Conservation (phyloP, 2,113 vertebrate genomes). For the Platycercus adscitus region DNA sequence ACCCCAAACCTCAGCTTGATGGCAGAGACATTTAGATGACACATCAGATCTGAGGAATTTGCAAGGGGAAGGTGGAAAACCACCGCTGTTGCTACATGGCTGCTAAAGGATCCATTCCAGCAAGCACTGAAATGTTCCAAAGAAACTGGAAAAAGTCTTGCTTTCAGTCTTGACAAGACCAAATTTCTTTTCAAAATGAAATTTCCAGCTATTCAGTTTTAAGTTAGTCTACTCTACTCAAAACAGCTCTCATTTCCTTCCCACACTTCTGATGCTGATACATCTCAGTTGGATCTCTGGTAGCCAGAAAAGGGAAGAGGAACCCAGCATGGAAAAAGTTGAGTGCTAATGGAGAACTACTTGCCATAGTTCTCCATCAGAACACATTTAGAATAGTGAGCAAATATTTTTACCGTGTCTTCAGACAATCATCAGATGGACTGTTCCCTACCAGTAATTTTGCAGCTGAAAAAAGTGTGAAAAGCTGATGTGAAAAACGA, state of each 20-base stretch:
- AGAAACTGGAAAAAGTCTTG: neutral
- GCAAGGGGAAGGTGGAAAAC: neutral
- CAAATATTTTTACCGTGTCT: neutral
- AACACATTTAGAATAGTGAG: neutral
- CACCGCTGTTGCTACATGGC: neutral
- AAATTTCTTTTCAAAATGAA: neutral
- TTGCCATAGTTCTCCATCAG: accelerated
- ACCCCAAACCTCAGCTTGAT: neutral
- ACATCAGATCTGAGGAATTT: neutral
- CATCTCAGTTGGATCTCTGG: neutral
- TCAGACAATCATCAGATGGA: neutral
- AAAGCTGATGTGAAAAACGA: neutral
- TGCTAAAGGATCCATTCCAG: neutral
- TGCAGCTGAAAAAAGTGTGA: neutral
- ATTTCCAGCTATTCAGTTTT: neutral
- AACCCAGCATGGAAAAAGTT: neutral
- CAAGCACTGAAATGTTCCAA: neutral
- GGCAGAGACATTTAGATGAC: neutral
- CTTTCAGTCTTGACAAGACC: neutral
- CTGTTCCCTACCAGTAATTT: neutral
- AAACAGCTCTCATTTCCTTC: neutral
- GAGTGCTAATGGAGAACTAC: neutral
- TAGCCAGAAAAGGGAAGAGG: neutral
- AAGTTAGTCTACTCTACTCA: neutral
- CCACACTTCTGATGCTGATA: neutral